A percentile compares a stretch with the other conserved stretches of the same genome.
Evolutionary conservation across 2,888 invertebrate genomes (phyloP).

Genomic region (Horisme vitalbata): DNA sequence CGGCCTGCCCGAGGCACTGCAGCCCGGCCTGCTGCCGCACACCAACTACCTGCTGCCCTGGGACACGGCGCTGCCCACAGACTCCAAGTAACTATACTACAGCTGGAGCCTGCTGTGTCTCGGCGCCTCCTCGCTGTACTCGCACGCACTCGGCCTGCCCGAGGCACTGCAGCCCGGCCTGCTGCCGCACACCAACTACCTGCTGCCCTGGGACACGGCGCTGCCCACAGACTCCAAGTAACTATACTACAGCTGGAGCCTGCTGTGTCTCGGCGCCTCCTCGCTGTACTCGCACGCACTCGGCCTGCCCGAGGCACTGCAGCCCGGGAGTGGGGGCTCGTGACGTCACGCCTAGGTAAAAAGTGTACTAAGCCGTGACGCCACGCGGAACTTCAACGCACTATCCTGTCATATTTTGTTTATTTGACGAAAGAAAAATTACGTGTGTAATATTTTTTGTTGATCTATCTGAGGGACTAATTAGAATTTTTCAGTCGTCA

Average conservation of each 20-base stretch:
- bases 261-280: constrained; percentile 94
- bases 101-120: constrained; percentile 96
- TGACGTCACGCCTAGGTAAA: no score
- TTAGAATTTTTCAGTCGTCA: no score
- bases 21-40: constrained; percentile 94
- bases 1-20: constrained; percentile 91
- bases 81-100: constrained; percentile 59
- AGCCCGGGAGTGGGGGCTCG: no score
- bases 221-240: constrained; percentile 10
- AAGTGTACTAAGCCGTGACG: no score
- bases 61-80: constrained; percentile 78
- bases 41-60: constrained; percentile 96
- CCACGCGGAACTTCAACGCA: no score
- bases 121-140: constrained; percentile 95
- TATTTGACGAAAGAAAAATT: no score
- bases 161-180: constrained; percentile 95
- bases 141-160: constrained; percentile 92
- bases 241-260: constrained; percentile 90
- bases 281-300: constrained; percentile 94
- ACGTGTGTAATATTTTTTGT: no score
- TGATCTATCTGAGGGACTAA: no score
- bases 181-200: constrained; percentile 92
- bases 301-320: constrained; percentile 91
- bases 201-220: constrained; percentile 93
- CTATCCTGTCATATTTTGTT: no score